Conservation (phyloP, 2,113 vertebrate genomes). For the Sphaerodactylus townsendi region DNA sequence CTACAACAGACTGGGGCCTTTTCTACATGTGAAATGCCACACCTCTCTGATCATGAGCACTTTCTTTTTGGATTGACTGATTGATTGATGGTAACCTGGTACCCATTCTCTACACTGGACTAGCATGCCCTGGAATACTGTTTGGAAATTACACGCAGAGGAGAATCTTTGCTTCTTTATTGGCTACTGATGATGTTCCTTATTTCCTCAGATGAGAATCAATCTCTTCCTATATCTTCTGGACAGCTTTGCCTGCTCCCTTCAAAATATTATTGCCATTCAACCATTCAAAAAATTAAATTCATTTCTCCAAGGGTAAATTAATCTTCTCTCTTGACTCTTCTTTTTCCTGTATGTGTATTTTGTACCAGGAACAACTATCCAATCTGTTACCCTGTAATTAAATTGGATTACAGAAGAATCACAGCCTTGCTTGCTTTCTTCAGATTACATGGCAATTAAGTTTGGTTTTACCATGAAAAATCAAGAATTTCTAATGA, state of each 20-base stretch:
- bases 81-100: no score
- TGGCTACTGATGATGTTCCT: background rate
- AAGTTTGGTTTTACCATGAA: slow-evolving; percentile 79
- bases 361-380: slow-evolving; percentile 73
- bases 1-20: no score
- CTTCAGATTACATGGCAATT: slow-evolving; percentile 83
- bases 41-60: no score
- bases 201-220: background rate
- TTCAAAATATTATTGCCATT: slow-evolving; percentile 9
- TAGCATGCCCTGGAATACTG: background rate
- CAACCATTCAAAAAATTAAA: background rate
- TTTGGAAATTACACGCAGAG: background rate
- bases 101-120: background rate
- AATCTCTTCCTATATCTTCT: background rate
- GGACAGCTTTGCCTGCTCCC: background rate
- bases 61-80: no score
- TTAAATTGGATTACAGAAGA: slow-evolving; percentile 82
- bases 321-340: slow-evolving; percentile 35
- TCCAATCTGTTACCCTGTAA: slow-evolving; percentile 71
- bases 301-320: slow-evolving; percentile 42
- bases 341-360: slow-evolving; percentile 57
- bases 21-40: no score
- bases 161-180: background rate
- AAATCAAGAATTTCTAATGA: slow-evolving; percentile 79
- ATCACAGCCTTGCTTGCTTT: slow-evolving; percentile 79